A percentile compares a stretch with the other conserved stretches of the same genome.
These are phyloP conservation scores for Myodes glareolus DNA, from an alignment of 2,113 vertebrate genomes.

Conservation along the genomic window DNA sequence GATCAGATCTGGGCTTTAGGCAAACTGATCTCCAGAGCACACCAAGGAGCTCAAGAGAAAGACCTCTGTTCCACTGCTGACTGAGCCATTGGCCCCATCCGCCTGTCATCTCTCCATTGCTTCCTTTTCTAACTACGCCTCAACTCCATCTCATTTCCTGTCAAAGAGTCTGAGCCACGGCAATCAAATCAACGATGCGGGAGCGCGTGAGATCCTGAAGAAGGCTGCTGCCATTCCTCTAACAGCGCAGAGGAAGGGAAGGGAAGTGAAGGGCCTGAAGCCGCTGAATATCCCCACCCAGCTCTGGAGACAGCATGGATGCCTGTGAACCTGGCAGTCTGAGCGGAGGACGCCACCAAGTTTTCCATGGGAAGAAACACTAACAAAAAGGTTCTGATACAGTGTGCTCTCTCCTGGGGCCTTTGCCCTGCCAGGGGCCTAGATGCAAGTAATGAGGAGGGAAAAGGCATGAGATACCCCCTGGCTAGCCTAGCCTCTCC, in stretches of 20 bases:
- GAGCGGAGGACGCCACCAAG: neutral
- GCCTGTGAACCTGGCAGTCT: neutral
- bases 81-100: rapidly evolving
- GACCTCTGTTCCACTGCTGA: neutral
- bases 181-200: neutral
- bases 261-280: rapidly evolving
- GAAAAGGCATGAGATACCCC: neutral
- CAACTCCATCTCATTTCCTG: neutral
- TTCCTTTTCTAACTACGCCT: neutral
- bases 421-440: neutral
- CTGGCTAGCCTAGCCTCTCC: neutral
- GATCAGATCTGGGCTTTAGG: neutral
- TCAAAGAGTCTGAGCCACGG: conserved; percentile 39
- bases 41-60: neutral
- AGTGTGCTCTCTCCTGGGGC: neutral
- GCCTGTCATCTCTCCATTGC: neutral
- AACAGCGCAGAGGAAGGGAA: neutral
- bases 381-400: neutral
- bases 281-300: neutral
- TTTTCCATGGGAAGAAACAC: neutral
- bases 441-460: neutral
- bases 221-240: rapidly evolving
- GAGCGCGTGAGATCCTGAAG: neutral
- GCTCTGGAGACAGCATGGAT: neutral
- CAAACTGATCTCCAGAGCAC: neutral